phyloP scores from a whole-genome alignment of 2,888 invertebrate species.

The Ashinkailepas kermadecensis region DNA sequence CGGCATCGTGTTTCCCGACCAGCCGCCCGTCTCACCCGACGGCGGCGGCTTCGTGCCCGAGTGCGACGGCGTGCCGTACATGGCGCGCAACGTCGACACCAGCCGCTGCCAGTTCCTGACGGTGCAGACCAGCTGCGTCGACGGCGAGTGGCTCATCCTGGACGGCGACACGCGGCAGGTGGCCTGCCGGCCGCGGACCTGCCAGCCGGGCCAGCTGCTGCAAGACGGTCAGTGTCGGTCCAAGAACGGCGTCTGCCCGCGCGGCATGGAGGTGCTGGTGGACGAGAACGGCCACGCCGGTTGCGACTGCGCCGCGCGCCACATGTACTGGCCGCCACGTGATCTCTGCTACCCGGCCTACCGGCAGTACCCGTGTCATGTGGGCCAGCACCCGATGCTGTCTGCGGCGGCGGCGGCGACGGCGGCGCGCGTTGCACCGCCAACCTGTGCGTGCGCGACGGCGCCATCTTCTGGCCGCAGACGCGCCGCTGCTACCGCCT shows the following conservation, averaged over 20 bases:
- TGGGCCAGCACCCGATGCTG: not conserved
- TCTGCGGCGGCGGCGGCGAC: no score
- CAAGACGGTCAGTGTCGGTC: not conserved
- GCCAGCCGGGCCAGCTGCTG: not conserved
- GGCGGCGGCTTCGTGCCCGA: not conserved
- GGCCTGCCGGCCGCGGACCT: not conserved
- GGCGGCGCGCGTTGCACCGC: not conserved
- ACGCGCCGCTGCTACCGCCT: not conserved
- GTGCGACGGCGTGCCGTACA: not conserved
- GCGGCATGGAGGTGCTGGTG: not conserved
- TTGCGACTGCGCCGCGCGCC: not conserved
- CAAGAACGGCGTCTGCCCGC: not conserved
- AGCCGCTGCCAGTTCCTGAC: not conserved
- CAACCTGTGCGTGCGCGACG: not conserved
- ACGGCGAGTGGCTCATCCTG: not conserved
- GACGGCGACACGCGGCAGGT: not conserved
- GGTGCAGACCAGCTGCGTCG: not conserved
- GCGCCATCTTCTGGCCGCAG: not conserved
- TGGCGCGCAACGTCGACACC: not conserved
- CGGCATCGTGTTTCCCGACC: not conserved
- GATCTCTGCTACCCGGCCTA: not conserved
- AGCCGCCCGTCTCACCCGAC: not conserved
- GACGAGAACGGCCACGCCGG: not conserved
- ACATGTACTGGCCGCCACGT: not conserved
- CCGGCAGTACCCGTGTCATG: not conserved